Evolutionary conservation across 2,888 invertebrate species (phyloP).

Genomic region (Chrysomela aeneicollis): DNA sequence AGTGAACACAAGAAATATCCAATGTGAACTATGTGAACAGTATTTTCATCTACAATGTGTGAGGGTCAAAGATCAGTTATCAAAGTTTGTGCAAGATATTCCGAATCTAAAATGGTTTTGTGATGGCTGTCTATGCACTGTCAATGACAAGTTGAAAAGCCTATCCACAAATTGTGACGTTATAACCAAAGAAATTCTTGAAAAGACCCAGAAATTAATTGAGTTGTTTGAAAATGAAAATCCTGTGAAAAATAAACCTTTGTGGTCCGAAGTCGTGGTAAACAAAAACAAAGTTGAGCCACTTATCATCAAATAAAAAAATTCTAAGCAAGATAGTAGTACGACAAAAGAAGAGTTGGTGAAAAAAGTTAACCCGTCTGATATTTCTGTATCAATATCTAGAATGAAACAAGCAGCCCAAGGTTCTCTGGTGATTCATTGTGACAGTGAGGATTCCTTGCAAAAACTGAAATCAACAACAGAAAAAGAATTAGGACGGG

Average conservation of each 20-base stretch:
- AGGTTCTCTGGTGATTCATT: slow-evolving; percentile 7
- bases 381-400: slow-evolving; percentile 4
- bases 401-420: neutral
- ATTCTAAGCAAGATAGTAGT: neutral
- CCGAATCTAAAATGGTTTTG: slow-evolving; percentile 4
- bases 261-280: neutral
- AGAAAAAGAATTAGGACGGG: neutral
- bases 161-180: neutral
- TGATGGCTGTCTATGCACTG: neutral
- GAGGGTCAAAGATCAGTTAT: slow-evolving; percentile 8
- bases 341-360: slow-evolving; percentile 7
- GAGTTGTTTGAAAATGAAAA: neutral
- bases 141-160: slow-evolving; percentile 6
- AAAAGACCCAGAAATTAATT: neutral
- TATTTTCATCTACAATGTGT: slow-evolving; percentile 14
- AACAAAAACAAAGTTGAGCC: neutral
- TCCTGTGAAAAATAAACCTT: neutral
- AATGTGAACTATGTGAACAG: slow-evolving; percentile 12
- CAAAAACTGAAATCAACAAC: slow-evolving; percentile 13
- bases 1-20: slow-evolving; percentile 15
- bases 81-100: slow-evolving; percentile 10
- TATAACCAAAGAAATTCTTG: slow-evolving; percentile 9
- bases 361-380: slow-evolving; percentile 10
- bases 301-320: slow-evolving; percentile 9
- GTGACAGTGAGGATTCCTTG: neutral